phyloP scores from a whole-genome alignment of 2,888 invertebrate genomes.

The Nephrotoma flavescens region DNA sequence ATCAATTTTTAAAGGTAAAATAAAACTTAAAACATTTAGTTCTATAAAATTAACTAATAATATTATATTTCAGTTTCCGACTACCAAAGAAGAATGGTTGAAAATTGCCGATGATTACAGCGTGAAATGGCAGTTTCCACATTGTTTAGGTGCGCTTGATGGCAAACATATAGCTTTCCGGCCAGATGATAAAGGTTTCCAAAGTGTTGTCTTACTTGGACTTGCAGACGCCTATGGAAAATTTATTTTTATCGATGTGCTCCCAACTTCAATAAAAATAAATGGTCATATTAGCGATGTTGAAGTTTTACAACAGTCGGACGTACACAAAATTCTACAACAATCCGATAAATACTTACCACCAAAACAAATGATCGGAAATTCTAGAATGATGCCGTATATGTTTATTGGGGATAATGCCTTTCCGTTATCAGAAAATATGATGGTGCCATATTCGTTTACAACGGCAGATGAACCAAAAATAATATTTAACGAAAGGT shows the following conservation, averaged over 20 bases:
- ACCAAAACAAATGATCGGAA: constrained; percentile 11
- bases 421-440: background rate
- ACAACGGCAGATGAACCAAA: background rate
- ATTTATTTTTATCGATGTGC: constrained; percentile 12
- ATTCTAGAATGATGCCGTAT: constrained; percentile 12
- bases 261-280: background rate
- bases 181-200: background rate
- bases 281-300: constrained; percentile 8
- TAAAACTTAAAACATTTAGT: background rate
- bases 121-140: no score
- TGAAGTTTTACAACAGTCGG: constrained; percentile 5
- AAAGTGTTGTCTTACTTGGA: background rate
- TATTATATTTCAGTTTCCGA: background rate
- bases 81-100: background rate
- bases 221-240: background rate
- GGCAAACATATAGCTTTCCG: background rate
- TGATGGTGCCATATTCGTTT: background rate
- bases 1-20: background rate
- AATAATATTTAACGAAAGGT: background rate
- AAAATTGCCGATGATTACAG: no score
- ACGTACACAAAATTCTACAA: background rate
- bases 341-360: constrained; percentile 6
- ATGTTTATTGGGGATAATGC: constrained; percentile 9
- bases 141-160: background rate
- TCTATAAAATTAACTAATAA: background rate